Base-by-base conservation (phyloP, 2,888 invertebrate species). In the Hirtodrosophila alboralis region DNA sequence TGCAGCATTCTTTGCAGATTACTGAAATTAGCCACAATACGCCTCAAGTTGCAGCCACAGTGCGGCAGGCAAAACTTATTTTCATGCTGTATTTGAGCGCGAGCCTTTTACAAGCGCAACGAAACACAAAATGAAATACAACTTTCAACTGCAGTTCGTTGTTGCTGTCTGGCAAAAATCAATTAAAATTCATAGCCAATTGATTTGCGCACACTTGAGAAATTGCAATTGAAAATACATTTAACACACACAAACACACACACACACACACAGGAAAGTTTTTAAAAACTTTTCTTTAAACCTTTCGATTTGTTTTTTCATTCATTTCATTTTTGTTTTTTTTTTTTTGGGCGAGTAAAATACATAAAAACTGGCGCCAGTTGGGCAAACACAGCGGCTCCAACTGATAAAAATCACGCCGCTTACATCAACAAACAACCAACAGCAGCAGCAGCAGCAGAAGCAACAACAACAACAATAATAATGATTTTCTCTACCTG, bases 151-250 rank as follows among this genome's bases (percentile, higher is more conserved):
- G 47, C 21, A 36, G 49, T 40, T 37, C 16, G 9, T 30, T 34
- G 45, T 33, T 51, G 51, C 48, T 75, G 70, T 47, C 76, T 51
- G 52, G 56, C 57, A 61, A 84, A 81, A 81, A 81, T 88, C 89
- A 88, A 88, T 88, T 88, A 88, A 89, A 88, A 87, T 76, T 87
- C 89, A 88, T 87, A 86, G 77, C 89, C 84, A 88, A 89, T 89
- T 83, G 88, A 87, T 87, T 88, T 74, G 77, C 60, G 67, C 75
- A 80, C 75, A 66, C 57, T 70, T 63, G 41, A 57, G 26, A 63
- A 63, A 73, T 53, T 53, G 75, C 66, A 72, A 71, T 72, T 72
- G 74, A 69, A 70, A 70, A 74, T 48, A 58, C 52, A 52, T 49
- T 69, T 74, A 30, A 58, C 62, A 54, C 33, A 53, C 26, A 40